Percentiles rank a stretch among this genome's conserved stretches.
These are phyloP conservation scores for Campoplex nolae DNA, from an alignment of 2,888 invertebrate genomes.

Conservation along the genomic window DNA sequence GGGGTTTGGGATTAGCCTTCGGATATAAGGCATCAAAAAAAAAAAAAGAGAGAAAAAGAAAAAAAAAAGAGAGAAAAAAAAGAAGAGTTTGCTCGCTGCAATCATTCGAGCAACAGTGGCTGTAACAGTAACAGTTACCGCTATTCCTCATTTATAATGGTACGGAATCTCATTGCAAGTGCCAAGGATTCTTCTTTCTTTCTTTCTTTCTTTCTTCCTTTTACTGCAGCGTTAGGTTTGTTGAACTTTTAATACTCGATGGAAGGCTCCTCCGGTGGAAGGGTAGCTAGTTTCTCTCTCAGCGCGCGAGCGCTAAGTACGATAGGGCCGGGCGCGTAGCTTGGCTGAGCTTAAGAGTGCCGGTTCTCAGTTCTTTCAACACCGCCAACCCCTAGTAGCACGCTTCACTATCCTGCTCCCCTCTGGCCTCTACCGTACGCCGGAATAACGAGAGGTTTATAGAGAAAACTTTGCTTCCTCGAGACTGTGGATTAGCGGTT, in stretches of 20 bases:
- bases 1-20: constrained; percentile 34
- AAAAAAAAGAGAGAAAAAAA: not conserved
- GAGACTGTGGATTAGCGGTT: constrained; percentile 68
- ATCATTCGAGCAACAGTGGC: constrained; percentile 50
- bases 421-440: constrained; percentile 40
- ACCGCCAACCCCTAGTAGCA: not conserved
- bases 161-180: constrained; percentile 75
- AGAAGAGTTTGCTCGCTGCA: constrained; percentile 19
- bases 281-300: constrained; percentile 7
- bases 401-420: not conserved
- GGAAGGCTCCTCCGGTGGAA: constrained; percentile 67
- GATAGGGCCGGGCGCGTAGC: constrained; percentile 36
- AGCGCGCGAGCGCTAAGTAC: constrained; percentile 35
- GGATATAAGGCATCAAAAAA: constrained; percentile 45
- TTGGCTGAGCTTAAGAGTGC: constrained; percentile 46
- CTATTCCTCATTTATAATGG: constrained; percentile 67
- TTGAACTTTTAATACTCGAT: constrained; percentile 80
- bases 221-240: constrained; percentile 76
- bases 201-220: constrained; percentile 61
- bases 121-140: not conserved
- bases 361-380: constrained; percentile 50
- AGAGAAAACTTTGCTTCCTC: constrained; percentile 68
- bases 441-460: constrained; percentile 70
- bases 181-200: constrained; percentile 71
- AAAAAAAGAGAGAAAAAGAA: not conserved